phyloP scores from a whole-genome alignment of 2,797 vertebrate genomes.

The Pampus argenteus region DNA sequence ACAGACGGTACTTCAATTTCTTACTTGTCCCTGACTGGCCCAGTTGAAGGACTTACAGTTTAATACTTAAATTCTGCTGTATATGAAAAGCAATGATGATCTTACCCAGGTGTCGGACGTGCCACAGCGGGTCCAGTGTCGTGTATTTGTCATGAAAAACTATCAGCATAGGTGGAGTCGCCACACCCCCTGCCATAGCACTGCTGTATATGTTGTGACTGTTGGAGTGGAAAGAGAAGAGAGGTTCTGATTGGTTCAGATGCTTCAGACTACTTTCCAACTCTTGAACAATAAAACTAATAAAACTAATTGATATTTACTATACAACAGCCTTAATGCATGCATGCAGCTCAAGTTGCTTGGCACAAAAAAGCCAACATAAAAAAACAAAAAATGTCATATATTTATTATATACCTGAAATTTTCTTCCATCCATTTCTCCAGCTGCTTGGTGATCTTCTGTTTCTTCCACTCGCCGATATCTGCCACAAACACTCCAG shows the following conservation, averaged over 20 bases:
- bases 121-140: conserved; percentile 93
- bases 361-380: too few relatives aligned
- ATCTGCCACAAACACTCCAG: conserved; percentile 96
- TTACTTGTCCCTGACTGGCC: too few relatives aligned
- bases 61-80: background rate
- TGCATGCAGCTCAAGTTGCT: background rate
- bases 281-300: background rate
- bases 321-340: background rate
- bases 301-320: background rate
- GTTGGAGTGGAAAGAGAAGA: conserved; percentile 16
- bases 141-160: conserved; percentile 95
- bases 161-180: conserved; percentile 94
- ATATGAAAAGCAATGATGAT: background rate
- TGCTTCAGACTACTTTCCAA: background rate
- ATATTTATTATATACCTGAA: too few relatives aligned
- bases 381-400: too few relatives aligned
- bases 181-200: conserved; percentile 92
- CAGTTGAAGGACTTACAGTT: too few relatives aligned
- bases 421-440: conserved; percentile 96
- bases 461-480: conserved; percentile 93
- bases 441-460: conserved; percentile 94
- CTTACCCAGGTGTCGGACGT: conserved; percentile 94
- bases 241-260: background rate
- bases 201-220: conserved; percentile 95
- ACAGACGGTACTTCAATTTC: too few relatives aligned